Percentiles rank a stretch among this genome's conserved stretches.
Conservation (phyloP, 2,888 invertebrate genomes). For the Tribolium freemani region DNA sequence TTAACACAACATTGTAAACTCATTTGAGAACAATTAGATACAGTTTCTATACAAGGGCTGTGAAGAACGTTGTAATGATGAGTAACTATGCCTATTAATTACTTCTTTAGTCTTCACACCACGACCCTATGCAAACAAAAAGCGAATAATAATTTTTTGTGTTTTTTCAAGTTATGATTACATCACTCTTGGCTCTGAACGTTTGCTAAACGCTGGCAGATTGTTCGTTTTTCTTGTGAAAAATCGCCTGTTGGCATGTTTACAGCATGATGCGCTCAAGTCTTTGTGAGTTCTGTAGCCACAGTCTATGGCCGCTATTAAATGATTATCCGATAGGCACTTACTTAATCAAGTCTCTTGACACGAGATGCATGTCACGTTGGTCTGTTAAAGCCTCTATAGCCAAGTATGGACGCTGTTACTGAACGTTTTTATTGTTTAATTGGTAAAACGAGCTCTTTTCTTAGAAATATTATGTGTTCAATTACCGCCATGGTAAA, state of each 20-base stretch:
- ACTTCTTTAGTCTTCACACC: not conserved
- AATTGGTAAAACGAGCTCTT: constrained; percentile 50
- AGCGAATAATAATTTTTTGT: too few species aligned
- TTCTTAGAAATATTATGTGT: constrained; percentile 50
- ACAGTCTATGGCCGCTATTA: constrained; percentile 8
- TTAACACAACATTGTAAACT: constrained; percentile 4
- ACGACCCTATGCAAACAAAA: not conserved
- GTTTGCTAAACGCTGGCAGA: too few species aligned
- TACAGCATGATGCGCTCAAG: not conserved
- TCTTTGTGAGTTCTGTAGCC: not conserved
- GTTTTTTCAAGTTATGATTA: not conserved
- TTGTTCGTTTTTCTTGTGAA: not conserved
- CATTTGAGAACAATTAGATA: constrained; percentile 18
- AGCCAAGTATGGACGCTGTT: constrained; percentile 37
- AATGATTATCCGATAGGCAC: constrained; percentile 20
- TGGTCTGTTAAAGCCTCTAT: constrained; percentile 32
- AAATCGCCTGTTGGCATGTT: not conserved
- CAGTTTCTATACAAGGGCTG: constrained; percentile 4
- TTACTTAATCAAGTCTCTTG: constrained; percentile 39
- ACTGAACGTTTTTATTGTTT: constrained; percentile 47
- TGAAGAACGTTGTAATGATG: not conserved
- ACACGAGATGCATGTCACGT: constrained; percentile 49
- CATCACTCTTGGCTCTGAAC: not conserved
- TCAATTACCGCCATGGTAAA: constrained; percentile 50
- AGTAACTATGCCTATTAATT: not conserved